These are phyloP conservation scores for Tyto alba DNA, from an alignment of 2,113 vertebrate species.

Conservation along the genomic window DNA sequence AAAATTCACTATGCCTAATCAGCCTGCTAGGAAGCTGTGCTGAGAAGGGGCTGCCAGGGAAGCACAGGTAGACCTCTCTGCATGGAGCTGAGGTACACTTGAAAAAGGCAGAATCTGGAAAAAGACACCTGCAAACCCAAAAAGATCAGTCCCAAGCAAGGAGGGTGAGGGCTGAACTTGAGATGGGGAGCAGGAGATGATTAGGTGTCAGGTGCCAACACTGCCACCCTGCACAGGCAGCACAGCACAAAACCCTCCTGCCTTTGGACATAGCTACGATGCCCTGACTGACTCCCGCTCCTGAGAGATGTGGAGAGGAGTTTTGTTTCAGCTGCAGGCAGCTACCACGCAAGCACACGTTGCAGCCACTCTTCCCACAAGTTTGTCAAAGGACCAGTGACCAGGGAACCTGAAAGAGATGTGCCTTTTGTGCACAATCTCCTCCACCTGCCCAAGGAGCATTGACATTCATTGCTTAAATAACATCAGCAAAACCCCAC, in stretches of 20 bases:
- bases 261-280: neutral
- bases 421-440: neutral
- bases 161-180: fast-evolving
- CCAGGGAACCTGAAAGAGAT: neutral
- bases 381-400: neutral
- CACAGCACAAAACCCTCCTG: fast-evolving
- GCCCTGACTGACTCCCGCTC: neutral
- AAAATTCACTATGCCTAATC: neutral
- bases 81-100: neutral
- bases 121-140: neutral
- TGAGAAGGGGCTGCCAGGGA: neutral
- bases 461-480: neutral
- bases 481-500: neutral
- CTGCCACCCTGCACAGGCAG: neutral
- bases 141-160: neutral
- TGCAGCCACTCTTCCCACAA: neutral
- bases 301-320: neutral
- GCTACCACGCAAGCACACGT: fast-evolving
- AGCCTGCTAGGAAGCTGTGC: neutral
- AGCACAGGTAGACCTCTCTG: neutral
- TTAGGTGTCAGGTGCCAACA: neutral
- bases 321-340: neutral
- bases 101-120: neutral
- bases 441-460: neutral
- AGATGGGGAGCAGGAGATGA: neutral